phyloP scores from a whole-genome alignment of 1,140 invertebrate genomes.

The Eciton burchellii region DNA sequence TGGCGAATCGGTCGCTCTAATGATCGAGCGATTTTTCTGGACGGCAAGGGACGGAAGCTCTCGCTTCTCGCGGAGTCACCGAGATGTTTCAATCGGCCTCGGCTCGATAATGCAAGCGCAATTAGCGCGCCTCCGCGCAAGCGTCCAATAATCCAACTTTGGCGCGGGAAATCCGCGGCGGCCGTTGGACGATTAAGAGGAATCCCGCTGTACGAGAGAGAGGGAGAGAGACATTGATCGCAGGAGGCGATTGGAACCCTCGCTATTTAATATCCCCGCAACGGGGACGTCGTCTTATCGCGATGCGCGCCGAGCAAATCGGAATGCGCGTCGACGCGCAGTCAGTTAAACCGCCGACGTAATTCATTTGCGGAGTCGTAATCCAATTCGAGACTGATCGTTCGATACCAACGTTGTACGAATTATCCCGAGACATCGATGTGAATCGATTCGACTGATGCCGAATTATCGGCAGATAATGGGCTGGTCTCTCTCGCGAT shows the following conservation, averaged over 20 bases:
- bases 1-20: slow-evolving; percentile 46
- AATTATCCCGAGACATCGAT: neutral
- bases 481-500: no score
- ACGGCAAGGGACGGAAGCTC: slow-evolving; percentile 37
- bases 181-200: neutral
- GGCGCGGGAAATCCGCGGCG: neutral
- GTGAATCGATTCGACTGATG: no score
- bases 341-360: neutral
- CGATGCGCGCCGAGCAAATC: neutral
- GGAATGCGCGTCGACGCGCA: neutral
- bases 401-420: neutral
- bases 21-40: slow-evolving; percentile 46
- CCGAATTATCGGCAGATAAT: neutral
- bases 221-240: neutral
- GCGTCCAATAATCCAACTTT: slow-evolving; percentile 17
- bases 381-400: neutral
- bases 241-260: neutral
- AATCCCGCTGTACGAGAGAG: neutral
- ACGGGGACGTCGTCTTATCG: neutral
- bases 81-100: slow-evolving; percentile 56
- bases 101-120: slow-evolving; percentile 55
- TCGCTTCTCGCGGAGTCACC: slow-evolving; percentile 49
- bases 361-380: no score
- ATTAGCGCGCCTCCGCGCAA: slow-evolving; percentile 51
- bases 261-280: neutral